Percentiles rank a stretch among this genome's conserved stretches.
Evolutionary conservation across 2,113 vertebrate genomes (phyloP).

Genomic region (Microcebus jonahi): DNA sequence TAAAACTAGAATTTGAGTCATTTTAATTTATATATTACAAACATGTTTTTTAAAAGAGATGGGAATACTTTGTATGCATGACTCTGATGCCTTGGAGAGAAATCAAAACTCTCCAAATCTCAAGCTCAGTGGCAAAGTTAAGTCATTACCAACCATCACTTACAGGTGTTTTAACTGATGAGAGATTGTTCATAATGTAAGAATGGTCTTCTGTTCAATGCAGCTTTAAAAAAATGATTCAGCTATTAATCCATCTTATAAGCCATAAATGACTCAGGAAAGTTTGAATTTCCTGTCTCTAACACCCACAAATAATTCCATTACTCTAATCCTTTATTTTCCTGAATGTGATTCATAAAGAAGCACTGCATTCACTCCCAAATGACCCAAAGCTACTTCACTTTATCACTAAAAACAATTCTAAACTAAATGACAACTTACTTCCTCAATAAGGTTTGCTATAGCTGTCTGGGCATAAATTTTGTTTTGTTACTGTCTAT

Average conservation of each 20-base stretch:
- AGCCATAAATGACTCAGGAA: constrained; percentile 33
- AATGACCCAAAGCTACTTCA: background rate
- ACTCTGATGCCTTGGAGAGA: background rate
- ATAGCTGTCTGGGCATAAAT: too few species aligned
- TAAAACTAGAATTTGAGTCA: background rate
- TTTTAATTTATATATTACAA: background rate
- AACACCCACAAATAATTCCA: constrained; percentile 19
- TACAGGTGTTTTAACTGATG: background rate
- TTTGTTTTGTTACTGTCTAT: background rate
- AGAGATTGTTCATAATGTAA: background rate
- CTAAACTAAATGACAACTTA: background rate
- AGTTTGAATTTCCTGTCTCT: constrained; percentile 9
- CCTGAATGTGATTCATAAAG: constrained; percentile 13
- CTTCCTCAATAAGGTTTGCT: background rate
- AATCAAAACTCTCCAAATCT: background rate
- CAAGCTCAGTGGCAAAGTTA: background rate
- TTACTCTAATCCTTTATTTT: constrained; percentile 37
- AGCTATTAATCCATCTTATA: constrained; percentile 24
- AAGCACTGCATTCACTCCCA: background rate
- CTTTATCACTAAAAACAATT: background rate
- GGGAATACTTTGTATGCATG: background rate
- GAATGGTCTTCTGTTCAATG: background rate
- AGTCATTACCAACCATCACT: background rate
- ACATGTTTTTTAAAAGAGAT: background rate
- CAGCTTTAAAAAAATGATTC: background rate